A percentile compares a stretch with the other conserved stretches of the same genome.
Conservation (phyloP, 2,888 invertebrate genomes). For the Ectemnius lituratus region DNA sequence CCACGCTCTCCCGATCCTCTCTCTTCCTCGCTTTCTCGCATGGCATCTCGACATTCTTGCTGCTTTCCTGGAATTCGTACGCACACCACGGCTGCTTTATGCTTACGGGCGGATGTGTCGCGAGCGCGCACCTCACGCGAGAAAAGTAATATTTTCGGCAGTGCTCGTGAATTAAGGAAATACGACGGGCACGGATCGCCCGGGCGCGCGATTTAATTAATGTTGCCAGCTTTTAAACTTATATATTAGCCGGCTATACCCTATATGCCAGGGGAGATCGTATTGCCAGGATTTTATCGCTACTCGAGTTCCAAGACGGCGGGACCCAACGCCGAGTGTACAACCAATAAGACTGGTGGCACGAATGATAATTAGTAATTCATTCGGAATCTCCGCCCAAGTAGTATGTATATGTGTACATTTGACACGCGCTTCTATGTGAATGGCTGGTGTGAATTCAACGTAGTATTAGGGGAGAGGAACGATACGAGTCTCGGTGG, state of each 20-base stretch:
- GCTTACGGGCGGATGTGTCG: slow-evolving; percentile 33
- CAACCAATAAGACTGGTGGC: background rate
- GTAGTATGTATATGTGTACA: background rate
- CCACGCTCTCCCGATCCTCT: too few species aligned
- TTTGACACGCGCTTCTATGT: background rate
- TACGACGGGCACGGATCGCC: slow-evolving; percentile 42
- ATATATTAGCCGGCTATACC: slow-evolving; percentile 35
- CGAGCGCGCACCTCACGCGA: background rate
- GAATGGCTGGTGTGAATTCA: background rate
- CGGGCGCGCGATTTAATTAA: slow-evolving; percentile 47
- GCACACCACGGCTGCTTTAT: slow-evolving; percentile 49
- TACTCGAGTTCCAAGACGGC: background rate
- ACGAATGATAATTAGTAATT: slow-evolving; percentile 4
- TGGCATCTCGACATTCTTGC: slow-evolving; percentile 52
- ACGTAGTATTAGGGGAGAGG: background rate
- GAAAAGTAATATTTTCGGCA: slow-evolving; percentile 49
- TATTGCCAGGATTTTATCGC: slow-evolving; percentile 34
- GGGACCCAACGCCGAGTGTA: background rate
- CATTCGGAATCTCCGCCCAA: background rate
- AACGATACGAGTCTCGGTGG: slow-evolving; percentile 3
- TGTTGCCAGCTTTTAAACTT: slow-evolving; percentile 38
- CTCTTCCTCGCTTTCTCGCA: slow-evolving; percentile 21
- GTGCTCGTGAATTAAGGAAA: slow-evolving; percentile 52
- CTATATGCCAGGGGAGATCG: slow-evolving; percentile 39
- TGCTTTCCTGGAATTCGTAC: slow-evolving; percentile 52